Base-by-base conservation (phyloP, 2,797 vertebrate genomes). In the Salmo trutta region DNA sequence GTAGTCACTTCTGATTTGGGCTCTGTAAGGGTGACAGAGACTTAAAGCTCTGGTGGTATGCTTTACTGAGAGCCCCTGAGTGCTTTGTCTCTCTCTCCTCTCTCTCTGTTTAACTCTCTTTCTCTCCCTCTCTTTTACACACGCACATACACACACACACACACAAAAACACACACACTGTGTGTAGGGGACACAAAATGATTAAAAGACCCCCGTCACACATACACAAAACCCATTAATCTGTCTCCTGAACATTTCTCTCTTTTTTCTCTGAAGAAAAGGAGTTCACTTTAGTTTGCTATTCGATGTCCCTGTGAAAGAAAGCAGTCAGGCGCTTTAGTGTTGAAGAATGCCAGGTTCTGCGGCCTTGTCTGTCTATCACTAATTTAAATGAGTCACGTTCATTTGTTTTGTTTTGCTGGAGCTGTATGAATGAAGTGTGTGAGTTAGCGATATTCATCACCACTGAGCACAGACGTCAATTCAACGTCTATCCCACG, bases 1-100 rank as follows among this genome's bases (percentile, higher is more conserved):
- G 84, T 85, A 89, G 90, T 94, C 92, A 89, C 89, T 90, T 91
- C 81, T 85, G 83, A 92, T 94, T 92, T 92, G 88, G 82, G 82
- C 84, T 84, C 77, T 64, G 84, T 84, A 91, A 84, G 86, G 88
- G 82, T 91, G 92, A 94, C 92, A 87, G 87, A 78, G 86, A 89
- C 90, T 90, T 33, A 84, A 87, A 93, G 87, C 85, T 86, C 77
- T 83, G 84, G 84, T 90, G 90, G 89, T 90, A 86, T 82, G 80
- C 89, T 91, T 87, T 88, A 91, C 86, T 86, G 79, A 91, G 91
- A 64, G 59, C 21, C 82, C 81, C 54, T 21, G 69, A 75, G 80
- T 82, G 80, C 91, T 87, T 86, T 83, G 86, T 73, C 41, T 83
- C 79, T 84, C 79, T 85, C 88, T 86, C 88, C 84, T 3, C 41